Base-by-base conservation (phyloP, 2,888 invertebrate genomes). In the Hermaeophaga mercurialis region DNA sequence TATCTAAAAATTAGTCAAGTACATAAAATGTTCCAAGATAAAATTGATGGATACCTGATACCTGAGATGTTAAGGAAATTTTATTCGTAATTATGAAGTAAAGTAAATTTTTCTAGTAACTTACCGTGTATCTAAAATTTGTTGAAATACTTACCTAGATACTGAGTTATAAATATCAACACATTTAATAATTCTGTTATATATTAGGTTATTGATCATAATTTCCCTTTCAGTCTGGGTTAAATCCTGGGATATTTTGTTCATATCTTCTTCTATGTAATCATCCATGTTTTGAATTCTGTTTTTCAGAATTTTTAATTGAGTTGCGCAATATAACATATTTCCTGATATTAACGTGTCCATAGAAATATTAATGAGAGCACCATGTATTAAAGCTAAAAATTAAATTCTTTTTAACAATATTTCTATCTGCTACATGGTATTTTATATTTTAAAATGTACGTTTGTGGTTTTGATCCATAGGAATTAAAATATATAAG, bases 1-100 rank as follows among this genome's bases (percentile, higher is more conserved):
- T 34, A 34, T 14, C 34, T 34, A 34, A 34, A 34, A 34, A n/a
- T n/a, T n/a, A n/a, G n/a, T n/a, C n/a, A n/a, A n/a, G n/a, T 2
- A 34, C 12, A 34, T n/a, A 11, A n/a, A 11, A 33, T 6, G n/a
- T 11, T 9, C 9, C 9, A 33, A 12, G 9, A 33, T 6, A 4
- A 33, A 9, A 6, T 11, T 12, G 12, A 4, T 6, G 9, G 4
- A n/a, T n/a, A n/a, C n/a, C n/a, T n/a, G n/a, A n/a, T n/a, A n/a
- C n/a, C n/a, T n/a, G n/a, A 33, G 3, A 11, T 9, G 4, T 9
- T n/a, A n/a, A n/a, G n/a, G n/a, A n/a, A n/a, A n/a, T n/a, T n/a
- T n/a, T n/a, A n/a, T n/a, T n/a, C n/a, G n/a, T n/a, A n/a, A n/a
- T n/a, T n/a, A n/a, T n/a, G n/a, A n/a, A n/a, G n/a, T n/a, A n/a